Conservation (phyloP, 1,140 invertebrate genomes). For the Apis dorsata region DNA sequence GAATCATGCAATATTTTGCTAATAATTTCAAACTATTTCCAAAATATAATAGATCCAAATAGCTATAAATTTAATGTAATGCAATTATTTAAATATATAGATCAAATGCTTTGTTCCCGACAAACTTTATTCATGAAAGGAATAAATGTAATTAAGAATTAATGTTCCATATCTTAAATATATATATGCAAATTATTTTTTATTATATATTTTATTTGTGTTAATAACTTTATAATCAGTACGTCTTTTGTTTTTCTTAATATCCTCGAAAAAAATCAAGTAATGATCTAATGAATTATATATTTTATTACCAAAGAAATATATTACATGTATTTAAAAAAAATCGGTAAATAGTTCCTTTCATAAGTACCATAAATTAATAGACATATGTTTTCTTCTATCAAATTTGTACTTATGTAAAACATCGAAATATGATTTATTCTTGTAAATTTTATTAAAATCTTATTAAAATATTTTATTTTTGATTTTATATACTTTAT, state of each 20-base stretch:
- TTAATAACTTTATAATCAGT: conserved; percentile 20
- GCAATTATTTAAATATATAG: conserved; percentile 17
- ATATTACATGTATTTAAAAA: not conserved
- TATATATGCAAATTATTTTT: conserved; percentile 3
- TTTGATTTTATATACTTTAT: conserved; percentile 19
- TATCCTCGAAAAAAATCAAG: not conserved
- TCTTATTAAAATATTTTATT: not conserved
- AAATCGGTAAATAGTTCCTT: conserved; percentile 23
- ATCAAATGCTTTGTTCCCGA: not conserved
- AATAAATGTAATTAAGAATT: conserved; percentile 46
- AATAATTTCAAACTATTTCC: conserved; percentile 9
- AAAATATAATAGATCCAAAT: not conserved
- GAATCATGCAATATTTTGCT: not conserved
- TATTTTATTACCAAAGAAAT: conserved; percentile 12
- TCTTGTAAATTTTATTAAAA: not conserved
- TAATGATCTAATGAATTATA: conserved; percentile 5
- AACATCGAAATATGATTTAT: conserved; percentile 25
- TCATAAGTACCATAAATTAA: not conserved
- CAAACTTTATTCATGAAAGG: conserved; percentile 23
- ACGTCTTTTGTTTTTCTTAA: not conserved
- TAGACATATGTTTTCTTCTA: not conserved
- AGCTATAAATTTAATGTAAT: conserved; percentile 22
- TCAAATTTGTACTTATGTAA: not conserved
- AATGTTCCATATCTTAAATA: conserved; percentile 25
- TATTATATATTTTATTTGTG: conserved; percentile 23